These are phyloP conservation scores for Dioctria linearis DNA, from an alignment of 2,888 invertebrate genomes.

Conservation along the genomic window DNA sequence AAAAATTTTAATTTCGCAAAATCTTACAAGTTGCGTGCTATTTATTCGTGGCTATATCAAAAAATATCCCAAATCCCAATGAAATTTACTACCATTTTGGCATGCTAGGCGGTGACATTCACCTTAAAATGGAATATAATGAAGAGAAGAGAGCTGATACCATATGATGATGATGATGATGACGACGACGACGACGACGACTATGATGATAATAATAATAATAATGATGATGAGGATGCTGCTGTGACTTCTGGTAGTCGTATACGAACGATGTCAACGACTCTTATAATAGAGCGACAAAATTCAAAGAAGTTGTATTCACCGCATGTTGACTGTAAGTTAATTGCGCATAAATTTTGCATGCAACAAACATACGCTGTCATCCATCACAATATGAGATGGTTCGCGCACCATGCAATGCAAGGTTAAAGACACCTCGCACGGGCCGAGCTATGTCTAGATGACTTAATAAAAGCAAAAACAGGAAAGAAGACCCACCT, in stretches of 20 bases:
- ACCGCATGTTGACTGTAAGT: constrained; percentile 18
- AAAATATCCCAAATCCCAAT: neutral
- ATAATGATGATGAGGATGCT: too few relatives aligned
- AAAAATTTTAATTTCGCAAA: neutral
- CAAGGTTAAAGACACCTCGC: constrained; percentile 19
- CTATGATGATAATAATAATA: too few relatives aligned
- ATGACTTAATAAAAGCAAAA: constrained; percentile 21
- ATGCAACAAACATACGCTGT: constrained; percentile 18
- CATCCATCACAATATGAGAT: neutral
- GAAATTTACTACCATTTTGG: neutral
- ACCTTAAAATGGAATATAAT: neutral
- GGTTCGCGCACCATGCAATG: neutral
- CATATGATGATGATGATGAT: neutral
- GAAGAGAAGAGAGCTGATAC: too few relatives aligned
- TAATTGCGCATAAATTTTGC: constrained; percentile 43
- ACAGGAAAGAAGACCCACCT: too few relatives aligned
- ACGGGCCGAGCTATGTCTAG: neutral
- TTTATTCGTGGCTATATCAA: too few relatives aligned
- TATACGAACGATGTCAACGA: constrained; percentile 19
- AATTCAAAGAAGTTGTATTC: constrained; percentile 14
- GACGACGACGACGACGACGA: neutral
- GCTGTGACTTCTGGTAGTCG: too few relatives aligned
- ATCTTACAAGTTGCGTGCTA: constrained; percentile 1
- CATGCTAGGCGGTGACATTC: constrained; percentile 9
- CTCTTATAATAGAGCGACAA: neutral